Evolutionary conservation across 2,113 vertebrate species (phyloP).

Genomic region (Gnathonemus longibarbis): DNA sequence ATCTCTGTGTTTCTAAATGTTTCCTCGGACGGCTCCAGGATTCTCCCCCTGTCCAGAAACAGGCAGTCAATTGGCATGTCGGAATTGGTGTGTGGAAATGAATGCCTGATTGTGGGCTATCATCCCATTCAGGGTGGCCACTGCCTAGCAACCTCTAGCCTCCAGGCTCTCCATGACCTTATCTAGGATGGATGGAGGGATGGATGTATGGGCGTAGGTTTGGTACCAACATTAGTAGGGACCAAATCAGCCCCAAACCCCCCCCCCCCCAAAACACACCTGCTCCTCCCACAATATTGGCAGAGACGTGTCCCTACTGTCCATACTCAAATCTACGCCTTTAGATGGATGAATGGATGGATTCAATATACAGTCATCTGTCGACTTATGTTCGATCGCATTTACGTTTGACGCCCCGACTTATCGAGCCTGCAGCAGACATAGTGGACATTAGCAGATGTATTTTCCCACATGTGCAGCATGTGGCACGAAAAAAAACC

Average conservation of each 20-base stretch:
- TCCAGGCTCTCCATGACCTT: not conserved
- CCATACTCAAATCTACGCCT: not conserved
- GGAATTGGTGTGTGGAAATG: not conserved
- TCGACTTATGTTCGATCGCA: not conserved
- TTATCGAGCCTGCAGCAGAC: not conserved
- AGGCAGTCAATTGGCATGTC: not conserved
- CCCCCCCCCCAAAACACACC: too few species aligned
- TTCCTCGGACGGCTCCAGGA: not conserved
- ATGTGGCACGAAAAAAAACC: not conserved
- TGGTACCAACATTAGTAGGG: not conserved
- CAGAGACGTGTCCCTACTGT: not conserved
- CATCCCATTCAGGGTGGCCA: not conserved
- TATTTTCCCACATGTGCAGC: not conserved
- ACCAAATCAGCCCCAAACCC: too few species aligned
- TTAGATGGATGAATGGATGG: not conserved
- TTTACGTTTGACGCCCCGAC: not conserved
- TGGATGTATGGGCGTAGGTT: not conserved
- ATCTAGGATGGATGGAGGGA: not conserved
- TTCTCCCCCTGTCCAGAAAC: not conserved
- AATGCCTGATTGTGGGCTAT: not conserved
- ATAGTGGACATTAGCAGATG: not conserved
- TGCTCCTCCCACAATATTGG: not conserved
- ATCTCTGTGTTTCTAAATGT: not conserved
- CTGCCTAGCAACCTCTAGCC: not conserved
- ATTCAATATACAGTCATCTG: not conserved